Evolutionary conservation across 35 echinoderm and acorn worm genomes (phyloP), one percentile per base, ranked within the genome.

Genomic region (Stichopus chloronotus): DNA sequence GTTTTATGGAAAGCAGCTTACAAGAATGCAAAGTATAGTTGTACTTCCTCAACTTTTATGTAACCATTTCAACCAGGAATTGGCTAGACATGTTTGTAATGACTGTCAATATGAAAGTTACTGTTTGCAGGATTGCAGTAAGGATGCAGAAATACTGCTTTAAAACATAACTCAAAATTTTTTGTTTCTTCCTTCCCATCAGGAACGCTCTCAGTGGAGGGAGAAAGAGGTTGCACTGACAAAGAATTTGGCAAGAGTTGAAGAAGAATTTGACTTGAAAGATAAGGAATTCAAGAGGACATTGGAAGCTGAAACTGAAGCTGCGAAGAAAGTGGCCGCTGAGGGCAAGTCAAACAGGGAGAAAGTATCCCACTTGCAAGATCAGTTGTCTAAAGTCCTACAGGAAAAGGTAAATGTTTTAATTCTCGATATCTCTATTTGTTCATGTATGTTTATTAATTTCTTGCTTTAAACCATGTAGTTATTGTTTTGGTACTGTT

Each of bases 121-220:
- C 30, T 43, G 30, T 43, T 43, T 43, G 30, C 0, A 43, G 30
- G 30, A 0, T 3, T 43, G 30, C 30, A 43, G 30, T 43, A 43
- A 43, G 0, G 30, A 43, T 43, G 30, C 30, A 43, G 30, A 43
- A 43, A 43, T 43, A 43, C 30, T 43, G 30, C 30, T 43, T 43
- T 43, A 43, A 43, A 43, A 43, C 30, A 43, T 43, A 43, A 43
- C 30, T 43, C 3, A 43, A 43, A 43, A 43, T 3, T 1, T 43
- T 1, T 1, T 43, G 30, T 43, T 43, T 43, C 30, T 43, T 43
- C 30, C 30, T 43, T 43, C 30, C 0, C 30, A 22, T 5, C 83
- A 88, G 86, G 86, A 88, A 52, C 86, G 86, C 61, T 88, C 86
- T 17, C 57, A 88, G 25, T 88, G 86, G 86, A 88, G 86, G 52